A percentile compares a stretch with the other conserved stretches of the same genome.
Evolutionary conservation across 2,888 invertebrate genomes (phyloP).

Genomic region (Mythimna lalbum): DNA sequence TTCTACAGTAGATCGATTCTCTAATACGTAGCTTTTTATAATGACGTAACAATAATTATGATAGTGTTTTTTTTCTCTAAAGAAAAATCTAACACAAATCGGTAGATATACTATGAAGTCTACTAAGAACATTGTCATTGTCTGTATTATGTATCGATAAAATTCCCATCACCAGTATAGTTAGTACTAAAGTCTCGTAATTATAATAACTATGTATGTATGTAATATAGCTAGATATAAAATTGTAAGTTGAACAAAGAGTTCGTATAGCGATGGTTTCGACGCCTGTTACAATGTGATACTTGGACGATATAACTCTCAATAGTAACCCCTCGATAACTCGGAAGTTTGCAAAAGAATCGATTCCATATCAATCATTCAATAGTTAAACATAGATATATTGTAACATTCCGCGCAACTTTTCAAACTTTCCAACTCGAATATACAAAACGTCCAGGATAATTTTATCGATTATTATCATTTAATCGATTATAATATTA

Average conservation of each 20-base stretch:
- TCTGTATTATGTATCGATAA: conserved; percentile 56
- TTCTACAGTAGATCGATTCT: conserved; percentile 30
- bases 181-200: conserved; percentile 59
- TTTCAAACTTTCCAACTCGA: conserved; percentile 14
- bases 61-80: conserved; percentile 20
- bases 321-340: conserved; percentile 29
- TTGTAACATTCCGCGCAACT: conserved; percentile 43
- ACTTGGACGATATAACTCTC: conserved; percentile 59
- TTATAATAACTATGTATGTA: conserved; percentile 63
- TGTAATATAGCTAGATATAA: conserved; percentile 77
- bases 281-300: conserved; percentile 72
- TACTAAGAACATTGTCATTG: conserved; percentile 24
- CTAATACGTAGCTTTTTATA: conserved; percentile 46
- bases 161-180: conserved; percentile 41
- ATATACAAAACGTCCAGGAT: conserved; percentile 34
- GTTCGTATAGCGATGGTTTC: conserved; percentile 70
- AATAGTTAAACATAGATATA: conserved; percentile 28
- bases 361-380: conserved; percentile 49
- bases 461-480: conserved; percentile 29
- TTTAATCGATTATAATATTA: conserved; percentile 32
- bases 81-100: conserved; percentile 17
- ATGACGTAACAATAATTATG: conserved; percentile 33
- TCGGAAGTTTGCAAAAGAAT: conserved; percentile 37
- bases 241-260: conserved; percentile 85
- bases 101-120: neutral